Evolutionary conservation across 2,797 vertebrate genomes (phyloP), one percentile per base, ranked within the genome.

Genomic region (Silurus lanzhouensis): DNA sequence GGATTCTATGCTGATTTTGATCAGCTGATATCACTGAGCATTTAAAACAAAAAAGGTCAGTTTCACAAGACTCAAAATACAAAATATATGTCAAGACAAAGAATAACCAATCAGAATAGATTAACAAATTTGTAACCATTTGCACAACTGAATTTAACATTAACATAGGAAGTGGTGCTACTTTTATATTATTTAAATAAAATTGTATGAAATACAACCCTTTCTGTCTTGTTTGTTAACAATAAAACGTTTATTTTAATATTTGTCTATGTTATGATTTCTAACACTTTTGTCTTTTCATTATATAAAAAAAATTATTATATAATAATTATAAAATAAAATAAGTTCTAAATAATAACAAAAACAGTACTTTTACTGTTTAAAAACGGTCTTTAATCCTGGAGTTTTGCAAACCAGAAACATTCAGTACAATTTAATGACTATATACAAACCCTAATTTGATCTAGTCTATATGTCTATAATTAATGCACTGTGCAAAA

Each of bases 31-130:
- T 86, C 78, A 77, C 80, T 76, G 52, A 46, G 83, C 83, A 38
- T 80, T 83, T 81, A 84, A 85, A 76, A 81, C 85, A 78, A 78
- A 84, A 72, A 61, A 82, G 84, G 85, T 84, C 82, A 84, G 75
- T 66, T 77, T 63, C 68, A 85, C 74, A 9, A 0, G 60, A 87
- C 84, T 86, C 60, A 70, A 75, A 86, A 82, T 48, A 13, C 25
- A 77, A 82, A 89, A 44, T 63, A 81, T 58, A n/a, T 85, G 84
- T 89, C 84, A 86, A 87, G 82, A 85, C 78, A 68, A 88, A 72
- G 27, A 68, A 3, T 14, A 31, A 70, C 27, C 0, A 2, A 70
- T 38, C 17, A 38, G 38, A 19, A 38, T 38, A 31, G 15, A 12
- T 6, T 27, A 7, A n/a, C 25, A 70, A 44, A 63, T 19, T 44